These are phyloP conservation scores for Lophotriccus pileatus DNA, from an alignment of 2,797 vertebrate species.

Conservation along the genomic window DNA sequence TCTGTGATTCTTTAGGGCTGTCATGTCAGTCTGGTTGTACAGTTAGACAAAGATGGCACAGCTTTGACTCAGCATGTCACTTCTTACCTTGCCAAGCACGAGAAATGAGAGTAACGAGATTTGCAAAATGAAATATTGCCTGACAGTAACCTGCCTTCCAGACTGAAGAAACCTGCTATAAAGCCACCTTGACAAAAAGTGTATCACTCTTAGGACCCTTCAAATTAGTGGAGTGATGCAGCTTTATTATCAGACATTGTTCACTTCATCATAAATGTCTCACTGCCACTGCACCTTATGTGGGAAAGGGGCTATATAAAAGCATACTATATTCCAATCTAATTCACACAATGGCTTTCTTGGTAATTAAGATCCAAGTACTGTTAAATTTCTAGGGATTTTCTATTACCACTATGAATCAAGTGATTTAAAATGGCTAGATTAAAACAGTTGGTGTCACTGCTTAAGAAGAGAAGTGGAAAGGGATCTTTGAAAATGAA, in stretches of 20 bases:
- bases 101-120: not conserved
- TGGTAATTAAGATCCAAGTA: constrained; percentile 35
- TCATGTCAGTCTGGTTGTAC: not conserved
- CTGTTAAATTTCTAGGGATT: constrained; percentile 38
- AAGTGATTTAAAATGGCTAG: not conserved
- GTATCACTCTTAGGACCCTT: not conserved
- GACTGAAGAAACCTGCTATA: not conserved
- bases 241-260: constrained; percentile 24
- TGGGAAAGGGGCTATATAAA: not conserved
- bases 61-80: constrained; percentile 15
- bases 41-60: not conserved
- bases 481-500: not conserved
- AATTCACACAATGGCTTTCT: constrained; percentile 4
- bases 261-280: constrained; percentile 17
- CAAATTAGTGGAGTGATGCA: constrained; percentile 20
- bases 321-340: constrained; percentile 10
- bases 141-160: not conserved
- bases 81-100: not conserved
- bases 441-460: not conserved
- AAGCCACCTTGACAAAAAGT: not conserved
- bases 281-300: not conserved
- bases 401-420: not conserved
- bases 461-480: not conserved
- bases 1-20: not conserved
- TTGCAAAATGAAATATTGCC: constrained; percentile 11